Percentiles rank a stretch among this genome's conserved stretches.
These are phyloP conservation scores for Austrofundulus limnaeus DNA, from an alignment of 2,113 vertebrate species.

Conservation along the genomic window DNA sequence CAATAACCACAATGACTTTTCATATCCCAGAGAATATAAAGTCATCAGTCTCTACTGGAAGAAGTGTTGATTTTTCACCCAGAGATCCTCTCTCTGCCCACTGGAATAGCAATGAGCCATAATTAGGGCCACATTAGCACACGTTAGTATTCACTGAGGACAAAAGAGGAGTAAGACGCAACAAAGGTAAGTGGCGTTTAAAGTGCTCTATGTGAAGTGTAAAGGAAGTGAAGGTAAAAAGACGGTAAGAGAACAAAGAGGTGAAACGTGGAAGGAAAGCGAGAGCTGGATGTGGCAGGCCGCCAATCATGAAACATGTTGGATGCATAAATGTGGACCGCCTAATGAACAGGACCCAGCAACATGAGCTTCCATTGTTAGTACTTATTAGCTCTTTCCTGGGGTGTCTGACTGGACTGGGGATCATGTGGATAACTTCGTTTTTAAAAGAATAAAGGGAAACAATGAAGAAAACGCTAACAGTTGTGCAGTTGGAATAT, in stretches of 20 bases:
- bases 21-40: slow-evolving; percentile 6
- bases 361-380: slow-evolving; percentile 59
- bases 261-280: slow-evolving; percentile 37
- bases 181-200: slow-evolving; percentile 15
- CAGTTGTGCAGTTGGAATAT: slow-evolving; percentile 1
- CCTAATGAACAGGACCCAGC: slow-evolving; percentile 67
- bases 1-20: slow-evolving; percentile 11
- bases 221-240: slow-evolving; percentile 29
- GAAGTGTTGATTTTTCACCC: slow-evolving; percentile 31
- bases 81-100: slow-evolving; percentile 37
- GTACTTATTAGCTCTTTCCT: slow-evolving; percentile 69
- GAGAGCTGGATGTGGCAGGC: slow-evolving; percentile 10
- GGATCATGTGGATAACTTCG: slow-evolving; percentile 18
- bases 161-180: slow-evolving; percentile 6
- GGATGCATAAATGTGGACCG: slow-evolving; percentile 25
- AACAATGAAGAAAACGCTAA: slow-evolving; percentile 18
- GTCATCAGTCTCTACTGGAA: slow-evolving; percentile 20
- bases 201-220: slow-evolving; percentile 16
- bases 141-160: slow-evolving; percentile 33
- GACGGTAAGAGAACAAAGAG: slow-evolving; percentile 20
- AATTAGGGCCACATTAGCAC: slow-evolving; percentile 60
- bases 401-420: slow-evolving; percentile 35
- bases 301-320: slow-evolving; percentile 52
- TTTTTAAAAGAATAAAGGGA: not conserved
- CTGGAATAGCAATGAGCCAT: slow-evolving; percentile 48